Evolutionary conservation across 2,888 invertebrate species (phyloP).

Genomic region (Troglohyphantes excavatus): DNA sequence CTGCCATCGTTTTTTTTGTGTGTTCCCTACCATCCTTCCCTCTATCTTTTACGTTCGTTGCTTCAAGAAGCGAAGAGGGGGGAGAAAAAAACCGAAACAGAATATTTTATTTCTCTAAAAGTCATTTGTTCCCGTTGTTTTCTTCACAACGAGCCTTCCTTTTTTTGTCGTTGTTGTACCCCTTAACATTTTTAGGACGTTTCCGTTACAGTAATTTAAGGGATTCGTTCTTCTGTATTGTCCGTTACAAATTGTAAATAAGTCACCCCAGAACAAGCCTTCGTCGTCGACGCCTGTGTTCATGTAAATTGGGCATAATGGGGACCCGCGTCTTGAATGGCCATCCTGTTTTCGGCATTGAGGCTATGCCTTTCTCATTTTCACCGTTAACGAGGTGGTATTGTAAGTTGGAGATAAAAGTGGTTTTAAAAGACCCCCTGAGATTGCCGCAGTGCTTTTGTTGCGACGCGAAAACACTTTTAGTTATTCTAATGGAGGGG

Average conservation of each 20-base stretch:
- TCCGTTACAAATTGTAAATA: conserved; percentile 63
- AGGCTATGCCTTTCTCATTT: conserved; percentile 19
- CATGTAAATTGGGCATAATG: conserved; percentile 54
- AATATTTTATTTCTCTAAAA: conserved; percentile 58
- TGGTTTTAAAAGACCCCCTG: conserved; percentile 15
- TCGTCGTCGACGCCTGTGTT: conserved; percentile 18
- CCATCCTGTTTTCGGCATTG: neutral
- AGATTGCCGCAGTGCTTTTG: neutral
- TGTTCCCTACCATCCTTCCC: neutral
- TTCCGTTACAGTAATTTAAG: conserved; percentile 26
- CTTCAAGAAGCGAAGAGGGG: neutral
- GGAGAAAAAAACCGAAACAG: conserved; percentile 22
- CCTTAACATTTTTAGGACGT: conserved; percentile 8
- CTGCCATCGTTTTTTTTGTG: conserved; percentile 18
- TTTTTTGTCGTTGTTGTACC: conserved; percentile 12
- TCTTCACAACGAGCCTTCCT: neutral
- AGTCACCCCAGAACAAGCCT: conserved; percentile 42
- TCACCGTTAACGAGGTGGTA: conserved; percentile 7
- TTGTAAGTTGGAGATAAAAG: conserved; percentile 31
- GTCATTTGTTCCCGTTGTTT: conserved; percentile 49
- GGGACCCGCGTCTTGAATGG: neutral
- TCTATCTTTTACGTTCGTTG: neutral
- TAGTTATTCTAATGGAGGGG: neutral
- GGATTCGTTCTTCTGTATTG: neutral
- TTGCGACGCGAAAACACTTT: neutral